Evolutionary conservation across 2,113 vertebrate species (phyloP).

Genomic region (Chaetorhynchus papuensis): DNA sequence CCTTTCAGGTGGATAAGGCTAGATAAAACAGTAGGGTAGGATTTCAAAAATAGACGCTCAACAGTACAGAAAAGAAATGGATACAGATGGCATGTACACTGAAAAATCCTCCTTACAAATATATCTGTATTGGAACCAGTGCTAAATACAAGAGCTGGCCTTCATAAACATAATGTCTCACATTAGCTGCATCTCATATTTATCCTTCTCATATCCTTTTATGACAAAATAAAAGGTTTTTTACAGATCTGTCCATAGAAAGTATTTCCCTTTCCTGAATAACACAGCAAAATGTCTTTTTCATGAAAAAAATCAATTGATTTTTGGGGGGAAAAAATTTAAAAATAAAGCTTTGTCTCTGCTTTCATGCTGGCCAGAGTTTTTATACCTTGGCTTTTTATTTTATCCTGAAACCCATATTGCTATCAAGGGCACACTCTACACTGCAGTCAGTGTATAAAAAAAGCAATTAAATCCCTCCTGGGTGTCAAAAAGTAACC

Average conservation of each 20-base stretch:
- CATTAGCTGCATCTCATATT: background rate
- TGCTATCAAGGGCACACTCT: conserved; percentile 12
- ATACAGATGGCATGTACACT: background rate
- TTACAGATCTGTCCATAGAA: background rate
- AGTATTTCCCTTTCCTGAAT: background rate
- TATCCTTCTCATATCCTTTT: background rate
- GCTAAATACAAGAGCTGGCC: background rate
- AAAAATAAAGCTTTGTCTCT: background rate
- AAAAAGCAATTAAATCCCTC: conserved; percentile 35
- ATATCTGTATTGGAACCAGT: background rate
- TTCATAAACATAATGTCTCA: background rate
- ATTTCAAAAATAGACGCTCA: background rate
- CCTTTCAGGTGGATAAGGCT: background rate
- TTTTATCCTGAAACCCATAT: conserved; percentile 11
- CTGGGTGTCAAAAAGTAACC: conserved; percentile 2
- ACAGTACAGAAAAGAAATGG: background rate
- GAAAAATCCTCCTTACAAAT: background rate
- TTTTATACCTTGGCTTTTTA: conserved; percentile 2
- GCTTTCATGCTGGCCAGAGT: background rate
- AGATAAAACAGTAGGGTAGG: background rate
- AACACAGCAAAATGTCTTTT: background rate
- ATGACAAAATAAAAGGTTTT: background rate
- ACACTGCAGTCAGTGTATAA: background rate
- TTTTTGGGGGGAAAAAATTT: background rate
- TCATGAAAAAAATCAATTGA: background rate